A percentile compares a stretch with the other conserved stretches of the same genome.
phyloP scores from a whole-genome alignment of 2,797 vertebrate genomes.

The Sebastes jordani region DNA sequence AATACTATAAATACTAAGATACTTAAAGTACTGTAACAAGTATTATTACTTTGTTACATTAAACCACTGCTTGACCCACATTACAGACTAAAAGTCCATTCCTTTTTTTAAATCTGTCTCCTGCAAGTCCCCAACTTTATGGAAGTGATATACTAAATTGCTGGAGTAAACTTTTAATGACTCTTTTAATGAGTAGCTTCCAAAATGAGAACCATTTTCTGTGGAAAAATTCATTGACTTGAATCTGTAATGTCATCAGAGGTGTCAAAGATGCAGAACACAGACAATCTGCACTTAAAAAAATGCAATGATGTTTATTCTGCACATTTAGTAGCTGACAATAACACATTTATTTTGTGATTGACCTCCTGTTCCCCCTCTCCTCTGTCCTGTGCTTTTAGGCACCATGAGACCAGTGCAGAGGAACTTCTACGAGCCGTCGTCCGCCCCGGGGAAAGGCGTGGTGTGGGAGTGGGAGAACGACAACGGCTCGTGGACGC shows the following conservation, averaged over 20 bases:
- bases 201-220: background rate
- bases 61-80: background rate
- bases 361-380: conserved; percentile 8
- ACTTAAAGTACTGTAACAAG: too few relatives aligned
- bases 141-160: background rate
- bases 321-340: background rate
- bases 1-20: too few relatives aligned
- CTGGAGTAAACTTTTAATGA: background rate
- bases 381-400: conserved; percentile 55
- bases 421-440: conserved; percentile 96
- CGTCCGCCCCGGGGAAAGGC: conserved; percentile 94
- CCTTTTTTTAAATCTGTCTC: background rate
- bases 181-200: background rate
- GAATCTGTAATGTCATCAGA: background rate
- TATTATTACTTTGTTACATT: too few relatives aligned
- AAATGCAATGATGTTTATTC: background rate
- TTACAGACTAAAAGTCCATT: background rate
- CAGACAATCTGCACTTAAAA: background rate
- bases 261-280: background rate
- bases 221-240: background rate
- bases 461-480: conserved; percentile 99
- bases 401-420: conserved; percentile 95
- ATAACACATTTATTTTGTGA: background rate
- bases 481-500: conserved; percentile 92
- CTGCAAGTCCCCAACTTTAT: background rate